Conservation (phyloP, 1,140 invertebrate genomes). For the Drosophila nannoptera region DNA sequence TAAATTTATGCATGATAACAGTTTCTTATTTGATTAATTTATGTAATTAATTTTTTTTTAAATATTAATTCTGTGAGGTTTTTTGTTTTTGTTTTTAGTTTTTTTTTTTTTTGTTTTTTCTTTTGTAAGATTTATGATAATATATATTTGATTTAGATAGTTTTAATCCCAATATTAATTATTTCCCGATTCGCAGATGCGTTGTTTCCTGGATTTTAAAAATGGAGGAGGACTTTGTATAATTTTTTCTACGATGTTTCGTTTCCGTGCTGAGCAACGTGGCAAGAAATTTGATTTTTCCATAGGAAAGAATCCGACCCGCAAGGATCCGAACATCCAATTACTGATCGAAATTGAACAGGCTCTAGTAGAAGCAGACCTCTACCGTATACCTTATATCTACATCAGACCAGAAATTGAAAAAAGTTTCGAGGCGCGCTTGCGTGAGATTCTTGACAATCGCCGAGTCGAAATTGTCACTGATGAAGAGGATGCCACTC, state of each 20-base stretch:
- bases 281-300: slow-evolving; percentile 95
- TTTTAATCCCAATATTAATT: slow-evolving; percentile 23
- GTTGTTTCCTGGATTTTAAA: slow-evolving; percentile 97
- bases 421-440: slow-evolving; percentile 87
- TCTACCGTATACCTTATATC: slow-evolving; percentile 88
- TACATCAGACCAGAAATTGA: slow-evolving; percentile 93
- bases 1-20: neutral
- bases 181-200: slow-evolving; percentile 83
- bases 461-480: slow-evolving; percentile 91
- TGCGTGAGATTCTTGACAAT: slow-evolving; percentile 93
- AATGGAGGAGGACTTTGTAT: slow-evolving; percentile 94
- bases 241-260: slow-evolving; percentile 95
- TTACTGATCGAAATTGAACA: slow-evolving; percentile 96
- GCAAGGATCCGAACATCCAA: slow-evolving; percentile 95
- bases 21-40: neutral
- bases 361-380: slow-evolving; percentile 89
- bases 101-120: neutral
- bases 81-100: neutral
- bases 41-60: slow-evolving; percentile 43
- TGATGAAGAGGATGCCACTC: slow-evolving; percentile 91
- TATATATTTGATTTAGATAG: neutral
- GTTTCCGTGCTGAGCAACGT: slow-evolving; percentile 96
- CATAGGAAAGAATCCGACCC: slow-evolving; percentile 89
- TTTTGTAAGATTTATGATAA: neutral
- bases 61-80: neutral